Conservation (phyloP, 2,888 invertebrate species). For the Brenthis daphne region DNA sequence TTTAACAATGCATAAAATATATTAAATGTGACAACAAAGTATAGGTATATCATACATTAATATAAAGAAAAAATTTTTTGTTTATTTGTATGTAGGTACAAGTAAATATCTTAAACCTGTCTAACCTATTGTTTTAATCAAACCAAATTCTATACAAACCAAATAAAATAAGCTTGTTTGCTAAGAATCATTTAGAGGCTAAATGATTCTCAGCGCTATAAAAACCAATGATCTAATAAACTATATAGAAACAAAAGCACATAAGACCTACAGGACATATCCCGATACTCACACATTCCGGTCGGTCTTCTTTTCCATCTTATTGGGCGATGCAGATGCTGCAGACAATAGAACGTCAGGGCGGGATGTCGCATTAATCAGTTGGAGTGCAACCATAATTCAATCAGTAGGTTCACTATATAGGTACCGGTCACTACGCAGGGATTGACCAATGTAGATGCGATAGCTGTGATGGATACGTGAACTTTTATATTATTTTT, state of each 20-base stretch:
- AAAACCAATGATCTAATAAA: not conserved
- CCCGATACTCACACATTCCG: constrained; percentile 52
- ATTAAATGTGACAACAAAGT: too few relatives aligned
- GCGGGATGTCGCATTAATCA: constrained; percentile 80
- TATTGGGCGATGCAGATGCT: constrained; percentile 75
- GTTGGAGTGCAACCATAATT: constrained; percentile 78
- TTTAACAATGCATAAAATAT: too few relatives aligned
- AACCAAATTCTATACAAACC: too few relatives aligned
- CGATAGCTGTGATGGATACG: constrained; percentile 36
- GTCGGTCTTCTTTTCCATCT: constrained; percentile 52
- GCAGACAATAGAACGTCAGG: constrained; percentile 78
- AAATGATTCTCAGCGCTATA: too few relatives aligned
- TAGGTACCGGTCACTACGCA: constrained; percentile 60
- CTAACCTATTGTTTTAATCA: too few relatives aligned
- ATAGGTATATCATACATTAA: too few relatives aligned
- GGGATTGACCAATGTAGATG: constrained; percentile 65
- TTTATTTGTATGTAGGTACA: too few relatives aligned
- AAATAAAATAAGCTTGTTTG: too few relatives aligned
- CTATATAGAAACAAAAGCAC: constrained; percentile 18
- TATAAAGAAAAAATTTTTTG: too few relatives aligned
- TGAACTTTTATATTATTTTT: constrained; percentile 13
- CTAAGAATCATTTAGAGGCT: too few relatives aligned
- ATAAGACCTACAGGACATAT: constrained; percentile 41
- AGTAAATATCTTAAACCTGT: too few relatives aligned
- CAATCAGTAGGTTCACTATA: constrained; percentile 59